Evolutionary conservation across 2,888 invertebrate genomes (phyloP), one percentile per base, ranked within the genome.

Genomic region (Nemotelus nigrinus): DNA sequence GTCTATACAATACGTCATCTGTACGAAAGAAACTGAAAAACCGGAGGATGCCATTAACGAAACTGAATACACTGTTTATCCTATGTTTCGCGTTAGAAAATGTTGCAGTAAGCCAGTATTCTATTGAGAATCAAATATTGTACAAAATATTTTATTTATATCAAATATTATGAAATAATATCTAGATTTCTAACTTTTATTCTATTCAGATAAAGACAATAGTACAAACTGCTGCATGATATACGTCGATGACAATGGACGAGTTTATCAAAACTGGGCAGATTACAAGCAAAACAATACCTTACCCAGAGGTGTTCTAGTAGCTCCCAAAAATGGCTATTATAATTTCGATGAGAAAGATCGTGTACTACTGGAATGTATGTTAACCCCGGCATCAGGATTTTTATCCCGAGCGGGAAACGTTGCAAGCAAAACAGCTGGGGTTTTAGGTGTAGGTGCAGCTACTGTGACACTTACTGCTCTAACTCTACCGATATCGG

Each of bases 181-280:
- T 43, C 2, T 39, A 64, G 6, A 41, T 5, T 3, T 6, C 43
- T 39, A 55, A 57, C 2, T 10, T 3, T 45, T 72, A 5, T 41
- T 7, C 5, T 10, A 48, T 47, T 6, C 41, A 81, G 82, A 78
- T 2, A 6, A 74, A 0, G 80, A 80, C 10, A 81, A 84, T 65
- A 85, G 83, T 55, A 76, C 77, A 2, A 47, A 82, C 41, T 85
- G 86, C 63, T 87, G 87, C 77, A 85, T 86, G 84, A 76, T 87
- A 80, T 84, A 83, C 82, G 78, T 86, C 80, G 85, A 88, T 83
- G 82, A 86, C 83, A 80, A 82, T 2, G 85, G 85, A 2, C 85
- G 89, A 3, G 88, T 88, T 1, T 90, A 90, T 81, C 80, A 85
- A 79, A 86, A 85, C 78, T 90, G 89, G 89, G 77, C 80, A 0